phyloP scores from a whole-genome alignment of 2,113 vertebrate species.

The Corynorhinus townsendii region DNA sequence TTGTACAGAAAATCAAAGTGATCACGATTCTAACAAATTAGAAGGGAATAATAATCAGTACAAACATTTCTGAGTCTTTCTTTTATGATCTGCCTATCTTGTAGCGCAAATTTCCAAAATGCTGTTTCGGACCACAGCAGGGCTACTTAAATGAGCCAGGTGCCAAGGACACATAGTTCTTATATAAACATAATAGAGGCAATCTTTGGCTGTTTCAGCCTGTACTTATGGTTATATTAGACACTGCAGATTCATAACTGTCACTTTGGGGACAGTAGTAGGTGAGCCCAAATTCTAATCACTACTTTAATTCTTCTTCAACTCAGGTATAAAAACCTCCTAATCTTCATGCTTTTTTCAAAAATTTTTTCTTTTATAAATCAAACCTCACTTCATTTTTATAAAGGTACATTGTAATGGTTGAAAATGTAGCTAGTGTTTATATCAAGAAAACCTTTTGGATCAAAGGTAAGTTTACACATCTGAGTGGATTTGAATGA shows the following conservation, averaged over 20 bases:
- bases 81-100: background rate
- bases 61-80: background rate
- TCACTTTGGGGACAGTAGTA: background rate
- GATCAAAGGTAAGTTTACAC: constrained; percentile 10
- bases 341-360: background rate
- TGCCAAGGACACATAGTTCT: background rate
- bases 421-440: background rate
- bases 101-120: background rate
- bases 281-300: background rate
- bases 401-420: constrained; percentile 14
- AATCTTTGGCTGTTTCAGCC: background rate
- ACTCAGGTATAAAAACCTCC: background rate
- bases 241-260: background rate
- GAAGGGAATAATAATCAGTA: background rate
- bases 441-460: constrained; percentile 16
- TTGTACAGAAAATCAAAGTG: background rate
- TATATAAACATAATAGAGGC: background rate
- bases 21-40: background rate
- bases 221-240: background rate
- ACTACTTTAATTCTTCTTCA: constrained; percentile 20
- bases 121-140: background rate
- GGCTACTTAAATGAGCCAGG: background rate
- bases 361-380: background rate
- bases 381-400: constrained; percentile 6
- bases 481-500: background rate